Percentiles rank a stretch among this genome's conserved stretches.
phyloP scores from a whole-genome alignment of 2,113 vertebrate genomes.

The Dasyprocta punctata region DNA sequence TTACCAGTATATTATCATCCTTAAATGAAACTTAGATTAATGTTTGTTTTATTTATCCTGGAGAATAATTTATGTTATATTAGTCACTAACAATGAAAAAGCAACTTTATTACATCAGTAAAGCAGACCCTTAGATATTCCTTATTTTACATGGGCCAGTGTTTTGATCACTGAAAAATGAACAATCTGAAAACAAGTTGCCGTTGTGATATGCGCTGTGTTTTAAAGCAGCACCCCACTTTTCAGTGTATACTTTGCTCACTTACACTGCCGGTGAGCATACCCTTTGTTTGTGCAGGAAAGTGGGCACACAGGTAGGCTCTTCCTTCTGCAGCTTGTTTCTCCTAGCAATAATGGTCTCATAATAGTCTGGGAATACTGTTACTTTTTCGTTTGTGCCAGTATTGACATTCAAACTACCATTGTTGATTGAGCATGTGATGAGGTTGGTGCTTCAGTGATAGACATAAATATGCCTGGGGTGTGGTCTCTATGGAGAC shows the following conservation, averaged over 20 bases:
- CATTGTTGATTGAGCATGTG: not conserved
- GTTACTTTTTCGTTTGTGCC: not conserved
- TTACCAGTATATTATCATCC: not conserved
- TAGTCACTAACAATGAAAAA: constrained; percentile 50
- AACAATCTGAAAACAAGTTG: not conserved
- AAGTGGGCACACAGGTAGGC: accelerated
- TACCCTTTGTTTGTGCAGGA: too few species aligned
- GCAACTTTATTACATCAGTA: not conserved
- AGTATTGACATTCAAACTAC: not conserved
- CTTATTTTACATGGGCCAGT: constrained; percentile 4
- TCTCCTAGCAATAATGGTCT: not conserved
- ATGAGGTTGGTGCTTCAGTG: constrained; percentile 50
- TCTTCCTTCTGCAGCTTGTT: not conserved
- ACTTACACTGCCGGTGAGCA: not conserved
- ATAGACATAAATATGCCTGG: constrained; percentile 66
- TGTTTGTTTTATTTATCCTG: constrained; percentile 51
- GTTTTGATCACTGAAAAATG: constrained; percentile 33
- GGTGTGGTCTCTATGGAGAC: not conserved
- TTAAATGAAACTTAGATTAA: constrained; percentile 21
- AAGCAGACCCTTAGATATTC: not conserved
- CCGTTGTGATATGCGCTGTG: not conserved
- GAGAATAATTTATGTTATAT: constrained; percentile 39
- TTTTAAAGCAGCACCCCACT: not conserved
- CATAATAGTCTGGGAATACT: not conserved
- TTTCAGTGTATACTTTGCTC: not conserved